Evolutionary conservation across 2,888 invertebrate species (phyloP).

Genomic region (Petrophora chlorosata): DNA sequence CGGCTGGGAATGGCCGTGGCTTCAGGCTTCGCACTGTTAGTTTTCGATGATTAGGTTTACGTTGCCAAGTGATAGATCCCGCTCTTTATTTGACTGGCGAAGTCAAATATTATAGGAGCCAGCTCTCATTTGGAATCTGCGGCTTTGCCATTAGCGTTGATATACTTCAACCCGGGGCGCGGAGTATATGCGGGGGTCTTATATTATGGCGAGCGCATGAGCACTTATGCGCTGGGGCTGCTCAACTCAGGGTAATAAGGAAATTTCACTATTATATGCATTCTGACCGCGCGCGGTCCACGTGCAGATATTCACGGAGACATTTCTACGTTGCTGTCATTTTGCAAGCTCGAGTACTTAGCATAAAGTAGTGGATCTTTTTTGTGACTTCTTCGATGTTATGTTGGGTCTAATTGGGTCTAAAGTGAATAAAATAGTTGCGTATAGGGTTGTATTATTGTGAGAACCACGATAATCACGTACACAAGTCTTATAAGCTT

Average conservation of each 20-base stretch:
- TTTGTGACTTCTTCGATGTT: no score
- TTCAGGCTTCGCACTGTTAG: constrained; percentile 51
- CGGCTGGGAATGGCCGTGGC: constrained; percentile 45
- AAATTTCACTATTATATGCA: constrained; percentile 26
- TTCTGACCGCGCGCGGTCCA: constrained; percentile 23
- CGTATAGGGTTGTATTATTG: no score
- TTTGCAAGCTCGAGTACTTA: constrained; percentile 19
- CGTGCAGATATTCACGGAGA: constrained; percentile 23
- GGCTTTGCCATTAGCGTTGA: constrained; percentile 30
- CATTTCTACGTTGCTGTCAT: constrained; percentile 24
- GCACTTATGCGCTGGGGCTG: constrained; percentile 17
- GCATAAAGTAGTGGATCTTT: no score
- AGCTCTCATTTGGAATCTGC: constrained; percentile 36
- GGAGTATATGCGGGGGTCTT: constrained; percentile 1
- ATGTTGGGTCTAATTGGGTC: no score
- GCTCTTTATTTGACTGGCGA: constrained; percentile 53
- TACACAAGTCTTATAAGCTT: constrained; percentile 14
- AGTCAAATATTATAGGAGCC: constrained; percentile 45
- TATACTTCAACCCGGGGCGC: constrained; percentile 3
- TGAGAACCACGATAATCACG: no score
- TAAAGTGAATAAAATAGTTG: no score
- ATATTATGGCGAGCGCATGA: constrained; percentile 8
- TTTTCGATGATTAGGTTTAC: constrained; percentile 68
- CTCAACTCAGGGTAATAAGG: constrained; percentile 25
- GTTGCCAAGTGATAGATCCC: constrained; percentile 54